phyloP scores from a whole-genome alignment of 2,888 invertebrate genomes.

The Hoplodrina blanda region DNA sequence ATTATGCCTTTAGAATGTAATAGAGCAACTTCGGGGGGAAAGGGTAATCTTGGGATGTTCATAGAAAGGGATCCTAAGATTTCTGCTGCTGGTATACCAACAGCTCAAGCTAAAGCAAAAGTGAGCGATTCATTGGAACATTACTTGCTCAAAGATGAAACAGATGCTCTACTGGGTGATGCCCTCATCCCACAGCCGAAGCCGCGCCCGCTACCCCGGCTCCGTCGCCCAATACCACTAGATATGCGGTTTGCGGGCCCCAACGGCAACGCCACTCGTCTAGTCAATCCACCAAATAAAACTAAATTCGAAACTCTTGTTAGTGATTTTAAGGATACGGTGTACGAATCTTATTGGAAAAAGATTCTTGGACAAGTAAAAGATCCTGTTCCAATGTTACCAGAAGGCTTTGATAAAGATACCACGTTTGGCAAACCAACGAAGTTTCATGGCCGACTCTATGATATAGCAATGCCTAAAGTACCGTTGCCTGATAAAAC shows the following conservation, averaged over 20 bases:
- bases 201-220: conserved; percentile 73
- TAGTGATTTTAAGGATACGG: conserved; percentile 80
- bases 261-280: conserved; percentile 68
- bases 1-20: conserved; percentile 79
- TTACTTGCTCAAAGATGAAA: conserved; percentile 82
- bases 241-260: conserved; percentile 78
- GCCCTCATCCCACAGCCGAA: conserved; percentile 77
- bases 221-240: conserved; percentile 74
- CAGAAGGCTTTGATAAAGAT: conserved; percentile 77
- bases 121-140: conserved; percentile 76
- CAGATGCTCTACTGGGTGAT: conserved; percentile 80
- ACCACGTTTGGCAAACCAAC: conserved; percentile 82
- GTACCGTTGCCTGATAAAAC: conserved; percentile 77
- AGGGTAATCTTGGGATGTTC: conserved; percentile 82
- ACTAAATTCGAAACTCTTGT: conserved; percentile 81
- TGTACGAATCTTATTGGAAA: conserved; percentile 83
- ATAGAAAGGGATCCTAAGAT: conserved; percentile 80
- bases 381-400: conserved; percentile 83
- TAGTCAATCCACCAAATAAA: conserved; percentile 78
- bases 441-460: conserved; percentile 72
- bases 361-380: conserved; percentile 72
- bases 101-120: conserved; percentile 75
- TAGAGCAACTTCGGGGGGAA: conserved; percentile 80
- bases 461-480: conserved; percentile 84
- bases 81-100: conserved; percentile 83